Percentiles rank a stretch among this genome's conserved stretches.
phyloP scores from a whole-genome alignment of 2,113 vertebrate species.

The Furnarius figulus region DNA sequence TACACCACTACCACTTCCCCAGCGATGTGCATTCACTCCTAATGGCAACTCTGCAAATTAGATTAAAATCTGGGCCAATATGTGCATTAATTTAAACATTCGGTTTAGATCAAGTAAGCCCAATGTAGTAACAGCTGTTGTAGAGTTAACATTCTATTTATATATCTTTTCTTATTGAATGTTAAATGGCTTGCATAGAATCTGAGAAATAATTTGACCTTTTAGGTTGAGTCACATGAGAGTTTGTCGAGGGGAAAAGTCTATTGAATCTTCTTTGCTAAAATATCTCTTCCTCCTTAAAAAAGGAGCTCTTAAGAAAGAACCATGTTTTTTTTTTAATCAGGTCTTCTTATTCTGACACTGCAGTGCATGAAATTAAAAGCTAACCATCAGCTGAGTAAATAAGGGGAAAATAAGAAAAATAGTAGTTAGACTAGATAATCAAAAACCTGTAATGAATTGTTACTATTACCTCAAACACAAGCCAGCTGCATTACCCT shows the following conservation, averaged over 20 bases:
- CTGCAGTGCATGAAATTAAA: background rate
- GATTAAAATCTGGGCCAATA: background rate
- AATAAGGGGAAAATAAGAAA: background rate
- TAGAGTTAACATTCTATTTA: background rate
- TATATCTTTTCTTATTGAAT: background rate
- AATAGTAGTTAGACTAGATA: background rate
- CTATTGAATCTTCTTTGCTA: background rate
- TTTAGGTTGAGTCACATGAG: background rate
- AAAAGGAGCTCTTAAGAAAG: background rate
- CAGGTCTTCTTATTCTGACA: background rate
- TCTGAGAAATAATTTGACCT: background rate
- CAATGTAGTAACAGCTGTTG: background rate
- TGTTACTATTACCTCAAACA: background rate
- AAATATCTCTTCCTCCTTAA: background rate
- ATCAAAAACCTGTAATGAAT: background rate
- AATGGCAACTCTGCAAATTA: background rate
- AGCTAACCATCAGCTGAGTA: background rate
- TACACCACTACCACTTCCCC: background rate
- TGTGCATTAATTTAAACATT: background rate
- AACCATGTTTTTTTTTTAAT: background rate
- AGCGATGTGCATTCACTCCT: background rate
- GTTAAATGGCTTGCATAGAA: background rate
- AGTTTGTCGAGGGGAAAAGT: background rate
- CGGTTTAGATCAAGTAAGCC: background rate
- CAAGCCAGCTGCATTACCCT: background rate